phyloP scores from a whole-genome alignment of 2,888 invertebrate genomes.

The Drosophila conformis region DNA sequence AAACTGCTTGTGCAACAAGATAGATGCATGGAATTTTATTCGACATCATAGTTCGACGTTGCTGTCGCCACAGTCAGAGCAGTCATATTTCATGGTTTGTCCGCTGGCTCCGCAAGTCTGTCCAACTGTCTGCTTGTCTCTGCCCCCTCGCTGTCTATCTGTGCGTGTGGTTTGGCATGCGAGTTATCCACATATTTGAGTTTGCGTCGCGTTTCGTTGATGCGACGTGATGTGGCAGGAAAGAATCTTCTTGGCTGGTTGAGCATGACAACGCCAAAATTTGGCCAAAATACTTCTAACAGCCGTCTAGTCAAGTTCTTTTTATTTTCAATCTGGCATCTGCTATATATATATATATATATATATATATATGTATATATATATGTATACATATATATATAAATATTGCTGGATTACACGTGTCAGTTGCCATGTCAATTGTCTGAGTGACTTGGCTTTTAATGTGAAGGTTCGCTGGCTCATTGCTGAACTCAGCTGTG shows the following conservation, averaged over 20 bases:
- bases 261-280: constrained; percentile 68
- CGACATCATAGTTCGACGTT: constrained; percentile 46
- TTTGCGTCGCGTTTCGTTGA: constrained; percentile 52
- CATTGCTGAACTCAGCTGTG: neutral
- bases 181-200: constrained; percentile 51
- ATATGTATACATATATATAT: constrained; percentile 6
- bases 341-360: neutral
- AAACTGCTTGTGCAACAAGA: constrained; percentile 18
- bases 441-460: constrained; percentile 59
- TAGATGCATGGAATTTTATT: constrained; percentile 32
- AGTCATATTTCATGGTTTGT: constrained; percentile 71
- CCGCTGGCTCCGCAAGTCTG: constrained; percentile 23
- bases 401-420: constrained; percentile 66
- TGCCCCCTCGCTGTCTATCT: constrained; percentile 1
- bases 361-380: neutral
- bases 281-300: constrained; percentile 1
- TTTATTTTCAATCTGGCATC: constrained; percentile 6
- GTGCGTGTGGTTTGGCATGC: constrained; percentile 20
- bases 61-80: constrained; percentile 51
- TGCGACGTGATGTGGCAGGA: constrained; percentile 70
- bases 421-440: constrained; percentile 78
- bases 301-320: constrained; percentile 55
- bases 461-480: constrained; percentile 26
- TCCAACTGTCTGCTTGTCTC: constrained; percentile 18
- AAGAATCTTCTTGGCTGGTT: constrained; percentile 51